These are phyloP conservation scores for Papilio glaucus DNA, from an alignment of 1,140 invertebrate species.

Conservation along the genomic window DNA sequence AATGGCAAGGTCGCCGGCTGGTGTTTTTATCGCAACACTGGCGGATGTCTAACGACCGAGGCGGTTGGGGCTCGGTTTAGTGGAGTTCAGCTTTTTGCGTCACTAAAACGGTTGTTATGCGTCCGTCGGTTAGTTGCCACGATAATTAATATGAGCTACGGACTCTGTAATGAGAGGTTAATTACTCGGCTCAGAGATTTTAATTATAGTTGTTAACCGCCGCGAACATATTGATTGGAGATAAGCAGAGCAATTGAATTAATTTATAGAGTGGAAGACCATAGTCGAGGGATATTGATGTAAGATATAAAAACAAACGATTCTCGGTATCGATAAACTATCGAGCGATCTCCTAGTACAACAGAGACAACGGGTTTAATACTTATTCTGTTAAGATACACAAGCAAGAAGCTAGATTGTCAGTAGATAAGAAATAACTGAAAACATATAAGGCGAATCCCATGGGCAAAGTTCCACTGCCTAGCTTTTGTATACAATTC, in stretches of 20 bases:
- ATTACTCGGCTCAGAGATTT: conserved; percentile 26
- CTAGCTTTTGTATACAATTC: too few species aligned
- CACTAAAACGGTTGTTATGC: conserved; percentile 17
- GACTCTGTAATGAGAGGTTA: conserved; percentile 23
- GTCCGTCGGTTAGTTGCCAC: background rate
- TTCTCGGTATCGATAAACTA: background rate
- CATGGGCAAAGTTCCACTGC: too few species aligned
- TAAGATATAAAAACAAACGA: background rate
- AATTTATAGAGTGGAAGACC: conserved; percentile 28
- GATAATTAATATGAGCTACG: conserved; percentile 20
- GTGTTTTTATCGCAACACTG: conserved; percentile 48
- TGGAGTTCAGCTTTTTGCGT: conserved; percentile 8
- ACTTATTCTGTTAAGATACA: background rate
- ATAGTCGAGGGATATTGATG: background rate
- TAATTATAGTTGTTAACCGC: conserved; percentile 32
- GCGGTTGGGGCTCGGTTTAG: background rate
- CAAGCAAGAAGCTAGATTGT: background rate
- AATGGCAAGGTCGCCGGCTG: conserved; percentile 58
- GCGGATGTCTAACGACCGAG: conserved; percentile 52
- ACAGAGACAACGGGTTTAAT: background rate
- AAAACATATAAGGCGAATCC: too few species aligned
- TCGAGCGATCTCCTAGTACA: background rate
- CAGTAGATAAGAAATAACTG: background rate
- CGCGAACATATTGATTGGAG: conserved; percentile 29
- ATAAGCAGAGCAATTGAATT: conserved; percentile 33